A percentile compares a stretch with the other conserved stretches of the same genome.
phyloP scores from a whole-genome alignment of 2,797 vertebrate species.

The Neomorphus geoffroyi region DNA sequence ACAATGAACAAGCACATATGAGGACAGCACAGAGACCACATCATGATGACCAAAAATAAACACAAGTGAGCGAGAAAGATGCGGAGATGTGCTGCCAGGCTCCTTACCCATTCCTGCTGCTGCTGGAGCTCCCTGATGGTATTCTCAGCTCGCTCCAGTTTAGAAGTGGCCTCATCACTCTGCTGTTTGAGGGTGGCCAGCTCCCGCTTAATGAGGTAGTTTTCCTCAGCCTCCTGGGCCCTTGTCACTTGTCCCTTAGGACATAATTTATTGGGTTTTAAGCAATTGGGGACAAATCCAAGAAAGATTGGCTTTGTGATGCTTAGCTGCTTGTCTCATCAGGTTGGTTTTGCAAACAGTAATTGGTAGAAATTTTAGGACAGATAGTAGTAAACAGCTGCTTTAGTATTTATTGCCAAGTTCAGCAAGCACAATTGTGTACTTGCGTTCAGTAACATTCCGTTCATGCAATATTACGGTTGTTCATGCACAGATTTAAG shows the following conservation, averaged over 20 bases:
- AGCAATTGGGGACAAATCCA: conserved; percentile 76
- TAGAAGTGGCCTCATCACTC: conserved; percentile 91
- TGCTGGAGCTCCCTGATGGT: conserved; percentile 93
- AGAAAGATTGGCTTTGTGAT: conserved; percentile 72
- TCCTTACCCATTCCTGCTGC: conserved; percentile 93
- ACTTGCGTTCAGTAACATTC: conserved; percentile 65
- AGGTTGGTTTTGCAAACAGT: conserved; percentile 59
- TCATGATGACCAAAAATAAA: conserved; percentile 44
- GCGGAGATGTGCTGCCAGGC: conserved; percentile 71
- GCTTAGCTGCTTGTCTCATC: conserved; percentile 69
- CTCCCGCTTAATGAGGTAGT: conserved; percentile 99
- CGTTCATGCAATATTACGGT: conserved; percentile 79
- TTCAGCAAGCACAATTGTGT: conserved; percentile 61
- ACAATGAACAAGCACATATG: conserved; percentile 51
- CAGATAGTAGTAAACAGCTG: conserved; percentile 60
- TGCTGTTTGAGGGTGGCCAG: conserved; percentile 97
- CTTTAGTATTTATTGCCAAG: conserved; percentile 46
- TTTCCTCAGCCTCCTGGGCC: conserved; percentile 99
- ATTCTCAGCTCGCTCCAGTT: conserved; percentile 93
- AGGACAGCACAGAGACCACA: conserved; percentile 59
- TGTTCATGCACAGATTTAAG: conserved; percentile 76
- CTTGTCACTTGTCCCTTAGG: conserved; percentile 99
- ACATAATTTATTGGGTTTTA: conserved; percentile 84
- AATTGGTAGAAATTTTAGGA: conserved; percentile 60
- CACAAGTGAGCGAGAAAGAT: conserved; percentile 42